phyloP scores from a whole-genome alignment of 2,888 invertebrate species.

The Agonum fuliginosum region DNA sequence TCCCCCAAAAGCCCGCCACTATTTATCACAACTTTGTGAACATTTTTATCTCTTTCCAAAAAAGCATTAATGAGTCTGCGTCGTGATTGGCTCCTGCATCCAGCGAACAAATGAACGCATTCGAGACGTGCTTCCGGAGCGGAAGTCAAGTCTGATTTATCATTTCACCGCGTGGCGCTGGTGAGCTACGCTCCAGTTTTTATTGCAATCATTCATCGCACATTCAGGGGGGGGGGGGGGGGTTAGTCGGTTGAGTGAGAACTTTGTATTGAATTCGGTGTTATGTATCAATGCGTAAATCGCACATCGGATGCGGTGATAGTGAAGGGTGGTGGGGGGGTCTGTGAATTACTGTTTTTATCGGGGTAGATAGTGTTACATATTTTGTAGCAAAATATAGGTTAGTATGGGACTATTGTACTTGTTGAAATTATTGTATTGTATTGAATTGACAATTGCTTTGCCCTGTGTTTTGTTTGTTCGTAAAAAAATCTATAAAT shows the following conservation, averaged over 20 bases:
- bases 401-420: too few species aligned
- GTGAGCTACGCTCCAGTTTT: conserved; percentile 24
- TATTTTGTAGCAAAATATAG: too few species aligned
- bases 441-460: too few species aligned
- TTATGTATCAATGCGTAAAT: background rate
- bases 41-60: conserved; percentile 17
- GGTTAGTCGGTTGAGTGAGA: too few species aligned
- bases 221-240: too few species aligned
- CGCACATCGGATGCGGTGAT: conserved; percentile 5
- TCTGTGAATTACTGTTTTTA: conserved; percentile 12
- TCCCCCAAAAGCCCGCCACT: background rate
- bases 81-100: conserved; percentile 31
- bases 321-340: background rate
- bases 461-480: too few species aligned
- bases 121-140: conserved; percentile 40
- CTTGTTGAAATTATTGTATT: too few species aligned
- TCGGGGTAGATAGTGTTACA: background rate
- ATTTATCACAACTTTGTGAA: background rate
- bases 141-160: conserved; percentile 44
- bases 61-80: background rate
- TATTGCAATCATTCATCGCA: conserved; percentile 35
- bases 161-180: conserved; percentile 5
- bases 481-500: too few species aligned
- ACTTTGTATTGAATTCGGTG: conserved; percentile 17
- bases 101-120: conserved; percentile 37